A percentile compares a stretch with the other conserved stretches of the same genome.
Evolutionary conservation across 2,888 invertebrate species (phyloP).

Genomic region (Gisinianus flammeolus): DNA sequence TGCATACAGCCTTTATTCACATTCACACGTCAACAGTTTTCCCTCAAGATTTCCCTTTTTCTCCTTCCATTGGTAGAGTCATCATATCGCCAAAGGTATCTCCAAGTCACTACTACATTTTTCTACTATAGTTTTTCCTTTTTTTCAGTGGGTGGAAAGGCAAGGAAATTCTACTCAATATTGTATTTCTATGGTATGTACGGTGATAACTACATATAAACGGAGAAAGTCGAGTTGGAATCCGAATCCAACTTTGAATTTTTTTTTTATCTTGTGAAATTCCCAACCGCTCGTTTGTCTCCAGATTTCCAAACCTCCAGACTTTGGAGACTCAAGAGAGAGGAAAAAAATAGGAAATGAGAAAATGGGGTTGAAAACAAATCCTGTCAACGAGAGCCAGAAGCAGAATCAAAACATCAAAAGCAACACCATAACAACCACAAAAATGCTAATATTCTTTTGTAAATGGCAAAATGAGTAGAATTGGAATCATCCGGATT

Average conservation of each 20-base stretch:
- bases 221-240: too few relatives aligned
- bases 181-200: too few relatives aligned
- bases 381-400: not conserved
- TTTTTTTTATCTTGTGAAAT: too few relatives aligned
- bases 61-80: not conserved
- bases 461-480: too few relatives aligned
- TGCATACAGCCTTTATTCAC: not conserved
- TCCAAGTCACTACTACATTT: not conserved
- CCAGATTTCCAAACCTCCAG: slow-evolving; percentile 11
- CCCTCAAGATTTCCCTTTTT: not conserved
- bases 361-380: not conserved
- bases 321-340: not conserved
- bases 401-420: not conserved
- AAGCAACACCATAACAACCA: too few relatives aligned
- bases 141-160: too few relatives aligned
- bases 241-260: too few relatives aligned
- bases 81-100: not conserved
- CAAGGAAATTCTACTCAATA: too few relatives aligned
- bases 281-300: too few relatives aligned
- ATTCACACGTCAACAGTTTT: slow-evolving; percentile 12
- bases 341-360: not conserved
- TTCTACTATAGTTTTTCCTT: not conserved
- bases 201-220: too few relatives aligned
- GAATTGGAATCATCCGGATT: too few relatives aligned
- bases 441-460: too few relatives aligned